Evolutionary conservation across 2,797 vertebrate species (phyloP), one percentile per base, ranked within the genome.

Genomic region (Melanotaenia maccullochi): DNA sequence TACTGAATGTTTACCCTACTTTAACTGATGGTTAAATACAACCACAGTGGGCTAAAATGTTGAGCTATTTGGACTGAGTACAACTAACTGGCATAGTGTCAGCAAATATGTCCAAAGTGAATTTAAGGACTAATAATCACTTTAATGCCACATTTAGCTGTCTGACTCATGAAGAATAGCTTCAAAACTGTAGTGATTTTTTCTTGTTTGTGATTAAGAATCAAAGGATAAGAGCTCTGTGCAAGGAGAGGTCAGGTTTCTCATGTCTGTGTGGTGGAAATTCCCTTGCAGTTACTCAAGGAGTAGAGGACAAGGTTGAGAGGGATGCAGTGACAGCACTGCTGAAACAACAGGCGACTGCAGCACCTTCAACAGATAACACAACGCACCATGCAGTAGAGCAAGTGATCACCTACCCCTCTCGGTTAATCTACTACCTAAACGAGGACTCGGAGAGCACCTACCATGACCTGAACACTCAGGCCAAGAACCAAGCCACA

Each of bases 381-480:
- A 94, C 84, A 83, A 93, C 91, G 80, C 91, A 86, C 79, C 94
- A 81, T 91, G 93, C 90, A 86, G 89, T 87, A 81, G 94, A 96
- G 89, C 95, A 93, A 73, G 95, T 95, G 91, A 94, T 98, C 90
- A 94, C 96, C 52, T 95, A 97, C 93, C 98, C 98, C 84, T 98
- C 97, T 56, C 96, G 97, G 90, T 89, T 99, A 76, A 92, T 99
- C 75, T 99, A 99, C 94, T 99, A 97, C 87, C 94, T 97, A 81
- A 97, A 99, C 69, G 96, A 95, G 90, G 96, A 97, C 86, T 95
- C 93, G 0, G 98, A 99, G 93, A 98, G 96, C 71, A 96, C 97
- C 83, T 97, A 96, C 79, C 96, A 97, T 90, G 92, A 97, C 90
- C 94, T 99, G 91, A 96, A 97, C 92, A 99, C 98, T 40, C 95